Evolutionary conservation across 2,797 vertebrate species (phyloP).

Genomic region (Cyclopterus lumpus): DNA sequence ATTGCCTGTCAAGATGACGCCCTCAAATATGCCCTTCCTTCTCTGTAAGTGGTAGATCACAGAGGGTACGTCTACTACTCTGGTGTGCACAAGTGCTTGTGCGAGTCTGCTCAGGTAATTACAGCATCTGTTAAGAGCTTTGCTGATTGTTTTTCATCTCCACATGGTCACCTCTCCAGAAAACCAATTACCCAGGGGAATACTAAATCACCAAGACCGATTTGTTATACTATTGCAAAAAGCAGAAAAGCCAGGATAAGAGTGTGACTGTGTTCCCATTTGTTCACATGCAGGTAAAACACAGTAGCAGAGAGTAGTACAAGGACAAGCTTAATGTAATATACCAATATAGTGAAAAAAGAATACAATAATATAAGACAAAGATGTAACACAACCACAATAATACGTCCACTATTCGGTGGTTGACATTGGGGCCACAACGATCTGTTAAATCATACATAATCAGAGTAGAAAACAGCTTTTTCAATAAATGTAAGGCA

Average conservation of each 20-base stretch:
- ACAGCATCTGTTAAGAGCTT: constrained; percentile 87
- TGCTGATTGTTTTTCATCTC: constrained; percentile 87
- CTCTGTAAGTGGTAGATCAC: constrained; percentile 62
- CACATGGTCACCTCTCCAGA: constrained; percentile 87
- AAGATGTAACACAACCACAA: constrained; percentile 1
- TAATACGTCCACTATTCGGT: neutral
- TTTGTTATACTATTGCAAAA: constrained; percentile 74
- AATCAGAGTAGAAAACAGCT: neutral
- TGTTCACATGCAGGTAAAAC: constrained; percentile 54
- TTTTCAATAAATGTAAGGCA: neutral
- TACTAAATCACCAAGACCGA: constrained; percentile 76
- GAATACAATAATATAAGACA: too few relatives aligned
- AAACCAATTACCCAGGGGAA: constrained; percentile 85
- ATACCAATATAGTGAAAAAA: constrained; percentile 1
- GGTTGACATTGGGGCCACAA: constrained; percentile 5
- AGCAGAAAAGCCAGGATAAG: constrained; percentile 61
- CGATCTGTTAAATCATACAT: neutral
- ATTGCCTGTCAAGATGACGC: constrained; percentile 54
- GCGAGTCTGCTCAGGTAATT: constrained; percentile 84
- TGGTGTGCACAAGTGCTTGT: constrained; percentile 65
- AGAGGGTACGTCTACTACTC: constrained; percentile 59
- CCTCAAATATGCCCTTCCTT: constrained; percentile 46
- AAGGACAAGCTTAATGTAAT: constrained; percentile 18
- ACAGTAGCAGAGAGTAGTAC: constrained; percentile 28
- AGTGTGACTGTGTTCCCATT: constrained; percentile 42